Evolutionary conservation across 2,113 vertebrate genomes (phyloP).

Genomic region (Acinonyx jubatus): DNA sequence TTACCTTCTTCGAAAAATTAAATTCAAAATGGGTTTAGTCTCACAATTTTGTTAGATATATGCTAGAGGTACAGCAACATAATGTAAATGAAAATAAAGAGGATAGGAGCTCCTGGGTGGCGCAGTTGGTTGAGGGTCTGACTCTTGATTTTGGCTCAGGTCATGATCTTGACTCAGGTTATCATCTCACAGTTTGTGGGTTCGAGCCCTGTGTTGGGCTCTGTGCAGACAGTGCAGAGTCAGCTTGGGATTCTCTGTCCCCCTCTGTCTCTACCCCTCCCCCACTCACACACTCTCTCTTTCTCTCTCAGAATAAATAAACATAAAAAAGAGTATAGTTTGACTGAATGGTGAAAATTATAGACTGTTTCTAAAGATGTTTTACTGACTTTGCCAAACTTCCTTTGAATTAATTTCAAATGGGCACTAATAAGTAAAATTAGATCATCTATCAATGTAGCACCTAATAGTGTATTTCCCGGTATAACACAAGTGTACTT

Average conservation of each 20-base stretch:
- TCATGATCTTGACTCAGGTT: too few relatives aligned
- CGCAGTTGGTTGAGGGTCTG: too few relatives aligned
- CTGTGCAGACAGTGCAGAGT: too few relatives aligned
- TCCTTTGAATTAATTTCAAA: conserved; percentile 10
- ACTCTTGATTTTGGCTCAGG: too few relatives aligned
- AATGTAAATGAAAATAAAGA: background rate
- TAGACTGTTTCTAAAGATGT: conserved; percentile 12
- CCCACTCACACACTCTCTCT: too few relatives aligned
- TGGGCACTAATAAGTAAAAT: background rate
- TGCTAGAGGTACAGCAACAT: background rate
- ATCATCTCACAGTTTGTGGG: too few relatives aligned
- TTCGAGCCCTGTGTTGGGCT: too few relatives aligned
- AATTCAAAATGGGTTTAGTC: background rate
- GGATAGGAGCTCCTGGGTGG: too few relatives aligned
- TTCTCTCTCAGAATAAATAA: too few relatives aligned
- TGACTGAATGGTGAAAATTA: background rate
- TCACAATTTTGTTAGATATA: background rate
- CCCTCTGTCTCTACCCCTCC: too few relatives aligned
- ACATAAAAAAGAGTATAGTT: background rate
- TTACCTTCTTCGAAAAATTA: background rate
- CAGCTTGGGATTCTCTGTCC: too few relatives aligned
- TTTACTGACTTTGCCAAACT: background rate
- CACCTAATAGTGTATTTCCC: conserved; percentile 36
- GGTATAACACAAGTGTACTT: background rate
- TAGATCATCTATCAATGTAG: background rate